Conservation (phyloP, 2,888 invertebrate species). For the Drosophila imparisetae region DNA sequence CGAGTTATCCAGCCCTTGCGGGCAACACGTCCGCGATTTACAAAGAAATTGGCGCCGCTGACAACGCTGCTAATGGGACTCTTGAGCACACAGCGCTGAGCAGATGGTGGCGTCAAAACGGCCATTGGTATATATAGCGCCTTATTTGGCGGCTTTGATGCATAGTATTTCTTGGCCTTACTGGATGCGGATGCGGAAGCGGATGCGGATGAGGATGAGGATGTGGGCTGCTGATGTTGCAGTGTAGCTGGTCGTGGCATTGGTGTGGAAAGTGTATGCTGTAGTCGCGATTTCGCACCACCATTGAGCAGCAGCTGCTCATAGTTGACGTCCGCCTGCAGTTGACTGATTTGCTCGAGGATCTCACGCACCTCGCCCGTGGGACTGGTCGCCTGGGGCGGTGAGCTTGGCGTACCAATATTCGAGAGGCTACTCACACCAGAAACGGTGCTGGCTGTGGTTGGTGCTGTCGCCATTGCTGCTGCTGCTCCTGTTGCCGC, state of each 20-base stretch:
- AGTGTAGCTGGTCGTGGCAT: slow-evolving; percentile 57
- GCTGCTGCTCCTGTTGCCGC: slow-evolving; percentile 11
- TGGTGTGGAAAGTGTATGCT: slow-evolving; percentile 75
- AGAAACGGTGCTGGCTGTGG: slow-evolving; percentile 86
- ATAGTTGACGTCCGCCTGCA: slow-evolving; percentile 85
- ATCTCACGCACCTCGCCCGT: slow-evolving; percentile 90
- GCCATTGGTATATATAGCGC: slow-evolving; percentile 89
- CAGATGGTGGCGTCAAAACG: slow-evolving; percentile 42
- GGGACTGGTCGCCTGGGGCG: slow-evolving; percentile 93
- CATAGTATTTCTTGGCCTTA: slow-evolving; percentile 85
- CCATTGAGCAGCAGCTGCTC: slow-evolving; percentile 75
- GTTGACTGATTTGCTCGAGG: slow-evolving; percentile 90
- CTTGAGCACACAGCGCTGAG: slow-evolving; percentile 77
- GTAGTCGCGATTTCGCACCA: slow-evolving; percentile 70
- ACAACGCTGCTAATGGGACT: slow-evolving; percentile 83
- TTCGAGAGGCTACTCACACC: slow-evolving; percentile 90
- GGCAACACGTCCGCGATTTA: slow-evolving; percentile 82
- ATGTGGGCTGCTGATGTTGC: slow-evolving; percentile 59
- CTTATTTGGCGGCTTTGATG: slow-evolving; percentile 87
- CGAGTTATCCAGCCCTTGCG: slow-evolving; percentile 89
- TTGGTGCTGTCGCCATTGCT: slow-evolving; percentile 46
- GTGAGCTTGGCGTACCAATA: slow-evolving; percentile 89
- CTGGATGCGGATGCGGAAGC: slow-evolving; percentile 27
- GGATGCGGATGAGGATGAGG: neutral
- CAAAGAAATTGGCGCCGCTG: slow-evolving; percentile 81